Evolutionary conservation across 2,888 invertebrate genomes (phyloP).

Genomic region (Pseudococcus longispinus): DNA sequence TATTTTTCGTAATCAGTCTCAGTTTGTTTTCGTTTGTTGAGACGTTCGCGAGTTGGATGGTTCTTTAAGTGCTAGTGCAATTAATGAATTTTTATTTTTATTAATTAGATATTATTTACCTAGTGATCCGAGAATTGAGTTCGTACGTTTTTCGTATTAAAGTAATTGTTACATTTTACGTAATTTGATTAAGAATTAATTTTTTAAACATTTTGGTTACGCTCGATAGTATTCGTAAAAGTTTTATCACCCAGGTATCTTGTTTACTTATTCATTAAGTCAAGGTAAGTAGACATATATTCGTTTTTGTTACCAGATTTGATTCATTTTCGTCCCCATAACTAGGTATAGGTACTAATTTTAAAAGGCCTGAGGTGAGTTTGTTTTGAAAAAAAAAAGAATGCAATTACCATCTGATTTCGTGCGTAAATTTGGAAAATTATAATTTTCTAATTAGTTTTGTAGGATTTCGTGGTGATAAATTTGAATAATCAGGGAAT

Average conservation of each 20-base stretch:
- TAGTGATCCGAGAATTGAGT: neutral
- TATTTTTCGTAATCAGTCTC: conserved; percentile 14
- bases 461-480: too few relatives aligned
- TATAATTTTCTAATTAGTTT: too few relatives aligned
- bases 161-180: neutral
- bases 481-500: too few relatives aligned
- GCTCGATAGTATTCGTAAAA: neutral
- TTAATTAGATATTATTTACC: neutral
- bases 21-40: neutral
- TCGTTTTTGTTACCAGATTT: too few relatives aligned
- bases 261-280: neutral
- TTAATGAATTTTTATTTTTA: neutral
- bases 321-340: too few relatives aligned
- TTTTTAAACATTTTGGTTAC: neutral
- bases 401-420: too few relatives aligned
- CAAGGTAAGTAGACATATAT: neutral
- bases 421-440: too few relatives aligned
- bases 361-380: too few relatives aligned
- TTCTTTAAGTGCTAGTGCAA: neutral
- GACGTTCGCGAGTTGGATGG: neutral
- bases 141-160: neutral
- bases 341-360: too few relatives aligned
- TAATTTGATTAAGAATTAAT: neutral
- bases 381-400: too few relatives aligned
- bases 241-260: neutral